Percentiles rank a stretch among this genome's conserved stretches.
Conservation (phyloP, 2,888 invertebrate species). For the Desoria tigrina region DNA sequence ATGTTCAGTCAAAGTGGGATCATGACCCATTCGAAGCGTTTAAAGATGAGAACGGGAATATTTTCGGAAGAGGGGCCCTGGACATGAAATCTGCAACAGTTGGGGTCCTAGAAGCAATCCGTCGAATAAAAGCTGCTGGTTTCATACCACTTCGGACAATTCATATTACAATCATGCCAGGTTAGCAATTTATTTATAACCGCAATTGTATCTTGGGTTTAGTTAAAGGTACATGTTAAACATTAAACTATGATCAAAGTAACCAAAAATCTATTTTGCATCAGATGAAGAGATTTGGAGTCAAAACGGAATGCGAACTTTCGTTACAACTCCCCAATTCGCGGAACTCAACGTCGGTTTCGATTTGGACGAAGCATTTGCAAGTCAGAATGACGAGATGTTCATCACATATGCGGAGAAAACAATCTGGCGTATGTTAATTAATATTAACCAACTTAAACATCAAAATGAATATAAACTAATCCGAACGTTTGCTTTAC, state of each 20-base stretch:
- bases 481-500: slow-evolving; percentile 42
- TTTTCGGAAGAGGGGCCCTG: slow-evolving; percentile 81
- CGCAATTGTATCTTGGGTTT: too few relatives aligned
- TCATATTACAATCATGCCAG: slow-evolving; percentile 71
- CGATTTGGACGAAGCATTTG: slow-evolving; percentile 75
- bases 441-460: too few relatives aligned
- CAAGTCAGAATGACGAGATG: slow-evolving; percentile 61
- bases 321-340: slow-evolving; percentile 74
- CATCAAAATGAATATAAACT: background rate
- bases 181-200: too few relatives aligned
- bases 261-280: background rate
- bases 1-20: slow-evolving; percentile 71
- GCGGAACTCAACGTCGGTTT: slow-evolving; percentile 77
- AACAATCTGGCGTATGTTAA: slow-evolving; percentile 75
- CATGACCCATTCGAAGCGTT: slow-evolving; percentile 84
- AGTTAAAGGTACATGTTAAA: too few relatives aligned
- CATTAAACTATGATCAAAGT: too few relatives aligned
- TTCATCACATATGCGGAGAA: slow-evolving; percentile 74
- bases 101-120: slow-evolving; percentile 72
- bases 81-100: slow-evolving; percentile 83
- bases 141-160: slow-evolving; percentile 65
- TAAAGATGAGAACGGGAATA: slow-evolving; percentile 80
- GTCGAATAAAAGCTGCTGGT: slow-evolving; percentile 63
- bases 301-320: slow-evolving; percentile 78
- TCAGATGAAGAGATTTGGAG: slow-evolving; percentile 73